Evolutionary conservation across 1,140 invertebrate species (phyloP).

Genomic region (Drosophila melanica): DNA sequence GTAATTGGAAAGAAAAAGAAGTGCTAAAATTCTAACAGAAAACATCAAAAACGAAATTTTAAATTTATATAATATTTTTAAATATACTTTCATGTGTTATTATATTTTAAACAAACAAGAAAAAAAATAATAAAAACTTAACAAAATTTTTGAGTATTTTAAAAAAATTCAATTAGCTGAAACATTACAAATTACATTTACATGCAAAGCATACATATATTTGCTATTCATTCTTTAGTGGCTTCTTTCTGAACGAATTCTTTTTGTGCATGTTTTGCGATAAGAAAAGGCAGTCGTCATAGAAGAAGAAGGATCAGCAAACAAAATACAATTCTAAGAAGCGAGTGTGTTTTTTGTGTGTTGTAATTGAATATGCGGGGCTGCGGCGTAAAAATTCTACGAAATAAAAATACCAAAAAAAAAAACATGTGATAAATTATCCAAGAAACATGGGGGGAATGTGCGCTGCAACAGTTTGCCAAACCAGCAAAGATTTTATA

Average conservation of each 20-base stretch:
- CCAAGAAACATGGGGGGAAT: constrained; percentile 10
- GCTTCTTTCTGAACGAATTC: constrained; percentile 21
- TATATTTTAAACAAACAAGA: constrained; percentile 60
- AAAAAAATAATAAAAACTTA: constrained; percentile 11
- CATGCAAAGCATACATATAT: too few relatives aligned
- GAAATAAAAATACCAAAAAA: constrained; percentile 2
- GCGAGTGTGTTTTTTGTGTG: constrained; percentile 33
- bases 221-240: background rate
- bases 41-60: constrained; percentile 38
- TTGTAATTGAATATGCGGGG: constrained; percentile 50
- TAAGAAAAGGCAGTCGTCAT: constrained; percentile 16
- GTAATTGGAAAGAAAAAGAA: constrained; percentile 21
- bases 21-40: constrained; percentile 63
- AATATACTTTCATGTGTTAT: background rate
- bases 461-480: constrained; percentile 8
- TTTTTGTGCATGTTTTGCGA: constrained; percentile 14
- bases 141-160: background rate
- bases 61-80: constrained; percentile 26
- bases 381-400: constrained; percentile 11
- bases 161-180: constrained; percentile 5
- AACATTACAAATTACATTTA: too few relatives aligned
- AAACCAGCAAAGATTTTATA: background rate
- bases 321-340: constrained; percentile 37
- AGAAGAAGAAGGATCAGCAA: constrained; percentile 24
- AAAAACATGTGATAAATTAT: constrained; percentile 16